Evolutionary conservation across 2,797 vertebrate species (phyloP), one percentile per base, ranked within the genome.

Genomic region (Phrynocephalus vlangalii): DNA sequence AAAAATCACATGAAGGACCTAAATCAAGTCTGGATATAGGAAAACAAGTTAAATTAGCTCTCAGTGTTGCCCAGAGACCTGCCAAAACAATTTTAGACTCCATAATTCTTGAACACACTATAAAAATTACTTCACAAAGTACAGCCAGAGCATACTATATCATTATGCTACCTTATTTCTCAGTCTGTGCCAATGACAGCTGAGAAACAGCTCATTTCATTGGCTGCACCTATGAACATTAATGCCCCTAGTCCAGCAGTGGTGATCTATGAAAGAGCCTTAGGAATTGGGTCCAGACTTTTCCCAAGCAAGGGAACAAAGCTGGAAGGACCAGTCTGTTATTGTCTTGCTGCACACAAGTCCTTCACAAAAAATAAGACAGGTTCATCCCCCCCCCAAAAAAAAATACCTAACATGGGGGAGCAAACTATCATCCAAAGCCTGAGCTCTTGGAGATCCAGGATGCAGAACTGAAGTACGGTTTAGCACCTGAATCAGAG

Each of bases 1-100:
- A 94, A 94, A 81, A 83, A 76, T 88, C 92, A 83, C 68, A 68
- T 63, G 84, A 93, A 82, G 91, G 80, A 86, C 66, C 94, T 95
- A 93, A 95, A 90, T 94, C 90, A 24, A 86, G 83, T 56, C 84
- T 91, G 83, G 67, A 92, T 91, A 83, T 0, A 5, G 71, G 26
- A 91, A 95, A 90, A 92, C 75, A 71, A 92, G 90, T 93, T 93
- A 95, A 95, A 86, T 82, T 90, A 93, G 80, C 90, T 92, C 90
- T 89, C 90, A 95, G 93, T 84, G 75, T 85, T 80, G 92, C 86
- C n/a, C 91, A 95, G 90, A 94, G 86, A 94, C 83, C 60, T 88
- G 89, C 88, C 91, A 93, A 88, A 93, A 86, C 68, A 84, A 68
- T 90, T 93, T 94, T 91, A 91, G 88, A 85, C 80, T 85, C 20